Conservation (phyloP, 2,888 invertebrate species). For the Drosophila putrida region DNA sequence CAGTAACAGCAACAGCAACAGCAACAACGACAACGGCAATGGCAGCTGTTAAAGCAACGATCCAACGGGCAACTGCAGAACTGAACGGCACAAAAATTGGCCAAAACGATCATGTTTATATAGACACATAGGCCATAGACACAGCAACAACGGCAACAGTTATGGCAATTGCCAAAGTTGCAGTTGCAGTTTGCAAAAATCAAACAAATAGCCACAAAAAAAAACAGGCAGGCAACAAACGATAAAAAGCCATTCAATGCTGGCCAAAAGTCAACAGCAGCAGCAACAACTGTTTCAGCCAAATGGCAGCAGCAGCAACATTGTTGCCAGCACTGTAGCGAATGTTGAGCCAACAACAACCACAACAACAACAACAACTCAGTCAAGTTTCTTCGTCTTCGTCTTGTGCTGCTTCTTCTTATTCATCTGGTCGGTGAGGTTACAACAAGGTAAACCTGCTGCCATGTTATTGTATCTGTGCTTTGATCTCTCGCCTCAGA, state of each 20-base stretch:
- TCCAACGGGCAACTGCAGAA: constrained; percentile 48
- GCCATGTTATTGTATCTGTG: constrained; percentile 75
- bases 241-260: constrained; percentile 59
- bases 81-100: constrained; percentile 71
- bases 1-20: too few relatives aligned
- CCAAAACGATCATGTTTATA: constrained; percentile 77
- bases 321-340: constrained; percentile 46
- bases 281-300: constrained; percentile 50
- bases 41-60: constrained; percentile 52
- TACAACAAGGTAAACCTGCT: constrained; percentile 80
- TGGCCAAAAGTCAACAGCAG: constrained; percentile 63
- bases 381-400: constrained; percentile 36
- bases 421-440: constrained; percentile 57
- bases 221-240: constrained; percentile 40
- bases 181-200: constrained; percentile 68
- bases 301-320: constrained; percentile 63
- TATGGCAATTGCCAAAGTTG: constrained; percentile 73
- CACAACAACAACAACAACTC: constrained; percentile 42
- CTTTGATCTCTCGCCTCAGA: constrained; percentile 73
- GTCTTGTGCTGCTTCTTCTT: background rate
- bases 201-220: constrained; percentile 65
- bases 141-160: constrained; percentile 59
- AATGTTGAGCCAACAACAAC: constrained; percentile 33
- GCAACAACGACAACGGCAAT: constrained; percentile 13
- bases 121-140: constrained; percentile 62